These are phyloP conservation scores for Ceratitis capitata DNA, from an alignment of 1,140 invertebrate species.

Conservation along the genomic window DNA sequence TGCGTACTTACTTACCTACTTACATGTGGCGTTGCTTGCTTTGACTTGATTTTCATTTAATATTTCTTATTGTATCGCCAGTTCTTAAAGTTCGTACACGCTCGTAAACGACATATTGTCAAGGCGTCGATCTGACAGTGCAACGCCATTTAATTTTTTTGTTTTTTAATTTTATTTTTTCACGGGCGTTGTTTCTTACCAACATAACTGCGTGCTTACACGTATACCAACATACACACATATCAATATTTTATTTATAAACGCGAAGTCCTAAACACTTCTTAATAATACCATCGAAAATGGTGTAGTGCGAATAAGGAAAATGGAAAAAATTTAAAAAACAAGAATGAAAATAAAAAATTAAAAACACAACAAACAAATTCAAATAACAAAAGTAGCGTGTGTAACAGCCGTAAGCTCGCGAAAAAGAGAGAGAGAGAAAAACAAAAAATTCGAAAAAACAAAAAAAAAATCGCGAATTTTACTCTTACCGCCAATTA, in stretches of 20 bases:
- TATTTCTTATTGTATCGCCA: background rate
- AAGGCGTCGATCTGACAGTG: background rate
- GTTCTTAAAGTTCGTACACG: background rate
- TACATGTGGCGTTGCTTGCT: no score
- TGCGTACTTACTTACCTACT: background rate
- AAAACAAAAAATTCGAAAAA: background rate
- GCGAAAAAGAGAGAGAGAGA: background rate
- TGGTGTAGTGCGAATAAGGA: background rate
- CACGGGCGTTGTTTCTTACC: background rate
- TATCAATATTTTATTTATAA: background rate
- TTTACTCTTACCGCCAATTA: background rate
- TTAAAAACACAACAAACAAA: background rate
- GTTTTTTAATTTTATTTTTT: background rate
- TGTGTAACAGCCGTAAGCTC: background rate
- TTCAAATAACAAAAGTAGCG: background rate
- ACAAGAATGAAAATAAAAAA: background rate
- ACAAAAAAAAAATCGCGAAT: background rate
- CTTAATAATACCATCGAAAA: no score
- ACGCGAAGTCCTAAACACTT: background rate
- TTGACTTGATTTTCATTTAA: background rate
- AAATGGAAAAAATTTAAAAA: background rate
- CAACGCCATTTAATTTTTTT: slow-evolving; percentile 9
- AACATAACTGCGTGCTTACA: background rate
- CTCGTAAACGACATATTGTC: background rate
- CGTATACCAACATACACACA: no score